phyloP scores from a whole-genome alignment of 1,140 invertebrate genomes.

The Caenorhabditis tropicalis region DNA sequence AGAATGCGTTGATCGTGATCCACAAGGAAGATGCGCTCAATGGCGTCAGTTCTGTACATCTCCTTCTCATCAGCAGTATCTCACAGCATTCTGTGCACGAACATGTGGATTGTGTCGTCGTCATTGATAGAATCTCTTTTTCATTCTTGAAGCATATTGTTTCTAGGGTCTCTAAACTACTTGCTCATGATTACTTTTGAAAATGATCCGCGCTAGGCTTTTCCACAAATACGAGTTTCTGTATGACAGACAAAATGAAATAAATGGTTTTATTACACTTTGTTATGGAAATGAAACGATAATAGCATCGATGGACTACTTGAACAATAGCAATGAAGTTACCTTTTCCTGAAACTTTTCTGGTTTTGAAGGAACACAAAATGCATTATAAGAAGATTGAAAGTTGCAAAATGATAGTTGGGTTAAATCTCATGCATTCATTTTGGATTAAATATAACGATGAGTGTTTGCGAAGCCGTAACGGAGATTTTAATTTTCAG shows the following conservation, averaged over 20 bases:
- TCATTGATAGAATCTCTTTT: background rate
- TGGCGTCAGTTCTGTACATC: slow-evolving; percentile 45
- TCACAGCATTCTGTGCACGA: slow-evolving; percentile 25
- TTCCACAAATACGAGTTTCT: background rate
- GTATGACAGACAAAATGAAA: slow-evolving; percentile 11
- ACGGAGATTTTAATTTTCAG: too few species aligned
- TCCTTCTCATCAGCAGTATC: slow-evolving; percentile 42
- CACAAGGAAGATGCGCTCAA: slow-evolving; percentile 22
- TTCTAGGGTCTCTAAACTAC: slow-evolving; percentile 31
- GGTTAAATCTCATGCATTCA: too few species aligned
- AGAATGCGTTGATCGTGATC: slow-evolving; percentile 50
- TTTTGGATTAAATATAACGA: too few species aligned
- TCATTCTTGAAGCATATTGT: background rate
- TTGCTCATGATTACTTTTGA: background rate
- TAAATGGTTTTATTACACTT: background rate
- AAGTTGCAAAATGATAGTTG: too few species aligned
- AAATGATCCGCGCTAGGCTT: slow-evolving; percentile 22
- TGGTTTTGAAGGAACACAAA: too few species aligned
- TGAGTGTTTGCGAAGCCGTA: too few species aligned
- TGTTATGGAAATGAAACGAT: background rate
- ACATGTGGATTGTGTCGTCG: slow-evolving; percentile 50
- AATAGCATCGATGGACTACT: too few species aligned
- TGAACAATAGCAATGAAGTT: background rate
- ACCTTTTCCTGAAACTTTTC: background rate
- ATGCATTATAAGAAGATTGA: too few species aligned